These are phyloP conservation scores for Psilopsiagon aymara DNA, from an alignment of 2,113 vertebrate genomes.

Conservation along the genomic window DNA sequence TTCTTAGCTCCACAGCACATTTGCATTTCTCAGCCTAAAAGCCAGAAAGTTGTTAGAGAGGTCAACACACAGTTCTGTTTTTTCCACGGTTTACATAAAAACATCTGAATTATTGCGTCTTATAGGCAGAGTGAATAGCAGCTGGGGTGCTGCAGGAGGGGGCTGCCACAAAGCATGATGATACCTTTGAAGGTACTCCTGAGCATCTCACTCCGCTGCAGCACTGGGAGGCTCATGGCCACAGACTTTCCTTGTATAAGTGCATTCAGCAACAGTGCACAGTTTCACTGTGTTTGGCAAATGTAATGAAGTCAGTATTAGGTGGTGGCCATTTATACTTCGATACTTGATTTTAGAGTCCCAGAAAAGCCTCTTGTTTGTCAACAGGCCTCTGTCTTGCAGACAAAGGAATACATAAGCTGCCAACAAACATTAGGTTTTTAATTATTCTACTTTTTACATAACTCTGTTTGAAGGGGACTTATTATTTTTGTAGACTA, in stretches of 20 bases:
- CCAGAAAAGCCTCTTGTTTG: slow-evolving; percentile 32
- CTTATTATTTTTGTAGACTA: slow-evolving; percentile 46
- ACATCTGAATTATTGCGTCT: background rate
- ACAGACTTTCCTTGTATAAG: background rate
- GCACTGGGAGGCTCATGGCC: background rate
- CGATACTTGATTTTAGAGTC: background rate
- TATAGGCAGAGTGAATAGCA: background rate
- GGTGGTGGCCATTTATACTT: background rate
- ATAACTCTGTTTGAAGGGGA: slow-evolving; percentile 11
- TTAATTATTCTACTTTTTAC: slow-evolving; percentile 53
- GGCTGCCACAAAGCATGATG: background rate
- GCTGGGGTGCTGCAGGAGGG: background rate
- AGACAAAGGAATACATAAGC: background rate
- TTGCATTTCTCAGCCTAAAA: slow-evolving; percentile 27
- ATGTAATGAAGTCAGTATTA: background rate
- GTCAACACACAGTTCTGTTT: background rate
- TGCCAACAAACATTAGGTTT: slow-evolving; percentile 34
- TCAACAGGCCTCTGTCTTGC: slow-evolving; percentile 29
- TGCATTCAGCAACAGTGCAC: background rate
- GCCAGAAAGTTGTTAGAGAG: background rate
- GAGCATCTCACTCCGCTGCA: background rate
- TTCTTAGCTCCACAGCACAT: background rate
- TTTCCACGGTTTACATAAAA: background rate
- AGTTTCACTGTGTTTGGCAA: background rate
- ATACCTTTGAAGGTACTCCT: background rate